Evolutionary conservation across 2,797 vertebrate species (phyloP).

Genomic region (Ctenopoma multispine): DNA sequence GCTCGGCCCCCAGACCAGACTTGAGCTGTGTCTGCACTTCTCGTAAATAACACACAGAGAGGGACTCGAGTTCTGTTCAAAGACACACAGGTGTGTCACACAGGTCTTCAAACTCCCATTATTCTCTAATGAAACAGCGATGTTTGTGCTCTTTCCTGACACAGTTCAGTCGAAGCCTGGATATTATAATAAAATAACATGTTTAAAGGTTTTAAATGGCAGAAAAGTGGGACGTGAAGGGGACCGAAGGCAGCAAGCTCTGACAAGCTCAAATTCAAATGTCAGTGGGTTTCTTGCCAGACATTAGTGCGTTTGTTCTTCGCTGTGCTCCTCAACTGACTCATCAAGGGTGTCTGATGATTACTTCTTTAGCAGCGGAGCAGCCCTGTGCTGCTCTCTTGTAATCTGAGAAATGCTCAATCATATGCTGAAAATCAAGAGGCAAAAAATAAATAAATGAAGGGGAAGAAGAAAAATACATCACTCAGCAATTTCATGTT

Average conservation of each 20-base stretch:
- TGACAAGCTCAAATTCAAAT: conserved; percentile 65
- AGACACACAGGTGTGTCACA: conserved; percentile 44
- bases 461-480: conserved; percentile 15
- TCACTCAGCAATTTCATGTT: conserved; percentile 29
- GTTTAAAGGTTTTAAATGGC: conserved; percentile 54
- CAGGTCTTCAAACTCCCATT: conserved; percentile 40
- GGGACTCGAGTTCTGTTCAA: conserved; percentile 45
- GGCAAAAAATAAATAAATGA: conserved; percentile 25
- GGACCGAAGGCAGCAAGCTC: conserved; percentile 49
- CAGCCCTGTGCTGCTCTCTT: conserved; percentile 21
- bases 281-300: conserved; percentile 62
- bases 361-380: conserved; percentile 34
- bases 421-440: conserved; percentile 23
- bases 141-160: conserved; percentile 34
- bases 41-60: conserved; percentile 76
- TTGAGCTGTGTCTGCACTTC: conserved; percentile 65
- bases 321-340: conserved; percentile 48
- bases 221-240: conserved; percentile 58
- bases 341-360: conserved; percentile 60
- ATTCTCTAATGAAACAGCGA: conserved; percentile 42
- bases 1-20: conserved; percentile 65
- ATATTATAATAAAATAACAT: conserved; percentile 24
- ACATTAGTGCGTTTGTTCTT: conserved; percentile 34
- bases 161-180: conserved; percentile 35
- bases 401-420: conserved; percentile 35